Evolutionary conservation across 2,797 vertebrate genomes (phyloP).

Genomic region (Megaceryle alcyon): DNA sequence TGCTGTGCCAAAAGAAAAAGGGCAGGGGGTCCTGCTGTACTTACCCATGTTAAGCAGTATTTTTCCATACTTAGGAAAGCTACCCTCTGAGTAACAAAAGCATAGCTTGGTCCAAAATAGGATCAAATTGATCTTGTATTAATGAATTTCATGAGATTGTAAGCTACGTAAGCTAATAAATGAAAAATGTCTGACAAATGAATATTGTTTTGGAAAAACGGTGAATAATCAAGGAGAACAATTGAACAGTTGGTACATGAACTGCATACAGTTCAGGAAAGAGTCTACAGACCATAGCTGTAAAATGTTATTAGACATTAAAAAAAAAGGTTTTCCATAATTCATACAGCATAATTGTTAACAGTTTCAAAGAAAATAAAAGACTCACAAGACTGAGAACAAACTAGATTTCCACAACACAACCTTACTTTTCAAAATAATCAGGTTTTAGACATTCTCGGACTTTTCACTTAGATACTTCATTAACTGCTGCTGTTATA

Average conservation of each 20-base stretch:
- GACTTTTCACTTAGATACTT: neutral
- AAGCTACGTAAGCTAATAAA: neutral
- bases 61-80: constrained; percentile 14
- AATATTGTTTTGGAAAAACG: neutral
- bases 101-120: neutral
- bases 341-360: neutral
- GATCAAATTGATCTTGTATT: neutral
- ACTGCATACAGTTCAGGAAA: neutral
- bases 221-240: neutral
- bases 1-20: neutral
- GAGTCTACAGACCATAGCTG: neutral
- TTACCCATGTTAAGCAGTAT: constrained; percentile 2
- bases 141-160: neutral
- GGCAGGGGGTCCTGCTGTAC: neutral
- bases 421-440: neutral
- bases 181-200: neutral
- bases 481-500: neutral
- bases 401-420: neutral
- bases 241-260: neutral
- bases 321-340: neutral
- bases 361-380: neutral
- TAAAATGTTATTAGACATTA: neutral
- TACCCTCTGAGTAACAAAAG: neutral
- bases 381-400: neutral
- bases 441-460: neutral